These are phyloP conservation scores for Priocnemis perturbator DNA, from an alignment of 2,888 invertebrate genomes.

Conservation along the genomic window DNA sequence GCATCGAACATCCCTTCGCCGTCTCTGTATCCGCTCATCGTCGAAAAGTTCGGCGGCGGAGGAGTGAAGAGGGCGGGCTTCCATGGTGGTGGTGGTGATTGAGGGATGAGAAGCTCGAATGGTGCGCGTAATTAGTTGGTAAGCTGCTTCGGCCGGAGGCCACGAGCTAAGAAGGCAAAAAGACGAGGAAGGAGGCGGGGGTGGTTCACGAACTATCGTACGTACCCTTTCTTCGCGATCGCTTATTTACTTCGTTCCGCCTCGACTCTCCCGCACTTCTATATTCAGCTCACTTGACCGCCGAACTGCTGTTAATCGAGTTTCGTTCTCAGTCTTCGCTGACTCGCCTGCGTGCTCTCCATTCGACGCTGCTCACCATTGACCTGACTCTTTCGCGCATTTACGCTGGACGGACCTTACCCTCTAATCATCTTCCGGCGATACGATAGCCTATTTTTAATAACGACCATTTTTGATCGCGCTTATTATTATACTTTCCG, in stretches of 20 bases:
- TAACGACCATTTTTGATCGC: no score
- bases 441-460: no score
- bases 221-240: conserved; percentile 18
- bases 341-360: not conserved
- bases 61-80: not conserved
- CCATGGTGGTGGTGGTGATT: not conserved
- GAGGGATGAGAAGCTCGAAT: not conserved
- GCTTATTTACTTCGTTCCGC: conserved; percentile 39
- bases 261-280: conserved; percentile 26
- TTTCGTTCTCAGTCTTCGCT: conserved; percentile 24
- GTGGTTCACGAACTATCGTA: not conserved
- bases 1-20: conserved; percentile 33
- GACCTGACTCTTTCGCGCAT: not conserved
- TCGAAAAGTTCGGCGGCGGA: conserved; percentile 15
- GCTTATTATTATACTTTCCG: no score
- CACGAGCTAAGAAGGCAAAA: no score
- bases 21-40: no score
- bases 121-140: conserved; percentile 37
- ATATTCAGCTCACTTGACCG: conserved; percentile 41
- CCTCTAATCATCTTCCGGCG: not conserved
- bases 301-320: conserved; percentile 51
- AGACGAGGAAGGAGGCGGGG: not conserved
- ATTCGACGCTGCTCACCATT: not conserved
- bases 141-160: conserved; percentile 13
- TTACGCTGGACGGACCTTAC: no score